phyloP scores from a whole-genome alignment of 2,113 vertebrate species.

The Dipodomys merriami region DNA sequence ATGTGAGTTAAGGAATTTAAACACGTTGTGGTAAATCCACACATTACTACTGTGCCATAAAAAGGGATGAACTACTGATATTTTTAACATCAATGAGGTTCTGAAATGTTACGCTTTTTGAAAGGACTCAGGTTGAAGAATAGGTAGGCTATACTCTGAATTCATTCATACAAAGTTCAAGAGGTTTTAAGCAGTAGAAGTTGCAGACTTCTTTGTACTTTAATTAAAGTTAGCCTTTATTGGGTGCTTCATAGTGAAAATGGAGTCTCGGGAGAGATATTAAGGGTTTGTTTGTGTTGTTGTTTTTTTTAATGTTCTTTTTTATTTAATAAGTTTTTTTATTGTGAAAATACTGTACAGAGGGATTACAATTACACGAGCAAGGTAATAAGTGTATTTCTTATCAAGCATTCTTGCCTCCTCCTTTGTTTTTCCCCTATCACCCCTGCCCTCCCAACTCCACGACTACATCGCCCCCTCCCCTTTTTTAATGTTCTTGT shows the following conservation, averaged over 20 bases:
- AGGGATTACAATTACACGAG: too few species aligned
- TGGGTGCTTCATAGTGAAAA: neutral
- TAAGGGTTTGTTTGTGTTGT: too few species aligned
- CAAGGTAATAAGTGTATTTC: too few species aligned
- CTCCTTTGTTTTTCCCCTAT: too few species aligned
- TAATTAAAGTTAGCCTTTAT: neutral
- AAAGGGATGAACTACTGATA: neutral
- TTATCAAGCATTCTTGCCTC: too few species aligned
- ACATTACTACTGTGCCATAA: neutral
- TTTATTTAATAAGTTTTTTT: too few species aligned
- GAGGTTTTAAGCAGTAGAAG: neutral
- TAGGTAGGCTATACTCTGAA: neutral
- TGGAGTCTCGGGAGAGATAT: neutral
- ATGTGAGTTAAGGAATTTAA: neutral
- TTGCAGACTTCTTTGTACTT: neutral
- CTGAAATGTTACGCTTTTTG: neutral
- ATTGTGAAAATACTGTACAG: too few species aligned
- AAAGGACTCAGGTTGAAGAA: neutral
- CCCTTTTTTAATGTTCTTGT: too few species aligned
- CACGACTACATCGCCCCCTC: too few species aligned
- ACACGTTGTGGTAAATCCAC: neutral
- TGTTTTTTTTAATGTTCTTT: too few species aligned
- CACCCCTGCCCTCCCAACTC: too few species aligned
- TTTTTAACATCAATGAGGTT: neutral
- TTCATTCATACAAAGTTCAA: constrained; percentile 21